A percentile compares a stretch with the other conserved stretches of the same genome.
Conservation (phyloP, 2,888 invertebrate species). For the Branchellion lobata region DNA sequence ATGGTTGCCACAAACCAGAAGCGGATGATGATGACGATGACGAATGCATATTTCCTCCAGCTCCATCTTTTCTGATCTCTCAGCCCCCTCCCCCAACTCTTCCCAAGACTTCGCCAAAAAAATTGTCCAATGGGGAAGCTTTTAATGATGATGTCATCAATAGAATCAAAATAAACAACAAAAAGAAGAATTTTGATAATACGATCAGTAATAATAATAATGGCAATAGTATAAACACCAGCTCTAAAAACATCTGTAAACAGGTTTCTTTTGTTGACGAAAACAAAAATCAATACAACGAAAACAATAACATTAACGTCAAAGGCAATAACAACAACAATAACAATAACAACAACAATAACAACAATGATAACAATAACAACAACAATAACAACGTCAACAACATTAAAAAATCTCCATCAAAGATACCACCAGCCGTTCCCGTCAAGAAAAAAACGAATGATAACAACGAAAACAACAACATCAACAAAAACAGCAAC, state of each 20-base stretch:
- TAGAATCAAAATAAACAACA: no score
- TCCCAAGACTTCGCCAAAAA: background rate
- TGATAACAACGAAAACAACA: background rate
- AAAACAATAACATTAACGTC: background rate
- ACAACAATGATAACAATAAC: slow-evolving; percentile 16
- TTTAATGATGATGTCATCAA: no score
- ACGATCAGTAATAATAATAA: no score
- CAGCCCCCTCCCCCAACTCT: background rate
- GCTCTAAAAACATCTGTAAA: no score
- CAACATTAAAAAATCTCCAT: background rate
- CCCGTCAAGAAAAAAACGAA: background rate
- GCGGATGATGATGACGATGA: background rate
- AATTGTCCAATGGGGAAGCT: background rate
- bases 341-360: slow-evolving; percentile 14
- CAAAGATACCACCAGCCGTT: background rate
- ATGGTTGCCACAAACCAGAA: background rate
- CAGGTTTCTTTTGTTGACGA: no score
- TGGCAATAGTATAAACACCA: no score
- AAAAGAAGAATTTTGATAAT: no score
- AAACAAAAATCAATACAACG: background rate
- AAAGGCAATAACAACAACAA: background rate
- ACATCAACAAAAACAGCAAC: slow-evolving; percentile 6
- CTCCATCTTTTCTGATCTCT: background rate
- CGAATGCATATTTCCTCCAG: background rate
- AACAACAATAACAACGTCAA: slow-evolving; percentile 5